These are phyloP conservation scores for Laodelphax striatellus DNA, from an alignment of 1,140 invertebrate species.

Conservation along the genomic window DNA sequence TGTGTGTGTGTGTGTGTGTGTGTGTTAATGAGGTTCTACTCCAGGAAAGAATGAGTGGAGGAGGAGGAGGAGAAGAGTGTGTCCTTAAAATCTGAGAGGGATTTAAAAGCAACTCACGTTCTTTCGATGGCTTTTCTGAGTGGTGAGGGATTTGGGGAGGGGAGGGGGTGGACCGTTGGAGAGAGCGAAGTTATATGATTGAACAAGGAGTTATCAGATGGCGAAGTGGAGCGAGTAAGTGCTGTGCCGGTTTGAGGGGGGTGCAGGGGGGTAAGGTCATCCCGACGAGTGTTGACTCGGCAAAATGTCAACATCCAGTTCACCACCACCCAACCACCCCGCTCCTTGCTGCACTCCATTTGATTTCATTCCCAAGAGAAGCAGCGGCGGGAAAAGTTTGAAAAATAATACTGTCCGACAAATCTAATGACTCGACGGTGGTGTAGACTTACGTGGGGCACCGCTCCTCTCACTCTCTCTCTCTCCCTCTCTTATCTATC, in stretches of 20 bases:
- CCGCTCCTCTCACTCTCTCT: too few relatives aligned
- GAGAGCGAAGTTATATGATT: neutral
- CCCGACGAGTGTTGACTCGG: slow-evolving; percentile 8
- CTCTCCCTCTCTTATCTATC: too few relatives aligned
- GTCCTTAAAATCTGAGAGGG: neutral
- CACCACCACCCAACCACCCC: neutral
- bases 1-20: too few relatives aligned
- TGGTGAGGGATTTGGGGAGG: neutral
- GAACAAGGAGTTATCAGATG: slow-evolving; percentile 1
- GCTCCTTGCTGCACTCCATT: slow-evolving; percentile 9
- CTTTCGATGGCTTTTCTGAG: neutral
- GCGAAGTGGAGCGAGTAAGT: neutral
- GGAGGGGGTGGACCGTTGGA: neutral
- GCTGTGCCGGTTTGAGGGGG: neutral
- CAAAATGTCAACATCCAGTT: slow-evolving; percentile 10
- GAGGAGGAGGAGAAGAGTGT: neutral
- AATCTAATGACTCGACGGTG: neutral
- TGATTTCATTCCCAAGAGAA: slow-evolving; percentile 1
- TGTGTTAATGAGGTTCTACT: too few relatives aligned
- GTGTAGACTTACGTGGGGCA: neutral
- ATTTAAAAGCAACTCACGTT: slow-evolving; percentile 1
- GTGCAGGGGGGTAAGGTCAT: slow-evolving; percentile 4
- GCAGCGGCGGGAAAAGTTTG: slow-evolving; percentile 5
- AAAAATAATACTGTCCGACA: slow-evolving; percentile 12
- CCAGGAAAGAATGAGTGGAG: too few relatives aligned